Evolutionary conservation across 1,140 invertebrate species (phyloP).

Genomic region (Myzus persicae): DNA sequence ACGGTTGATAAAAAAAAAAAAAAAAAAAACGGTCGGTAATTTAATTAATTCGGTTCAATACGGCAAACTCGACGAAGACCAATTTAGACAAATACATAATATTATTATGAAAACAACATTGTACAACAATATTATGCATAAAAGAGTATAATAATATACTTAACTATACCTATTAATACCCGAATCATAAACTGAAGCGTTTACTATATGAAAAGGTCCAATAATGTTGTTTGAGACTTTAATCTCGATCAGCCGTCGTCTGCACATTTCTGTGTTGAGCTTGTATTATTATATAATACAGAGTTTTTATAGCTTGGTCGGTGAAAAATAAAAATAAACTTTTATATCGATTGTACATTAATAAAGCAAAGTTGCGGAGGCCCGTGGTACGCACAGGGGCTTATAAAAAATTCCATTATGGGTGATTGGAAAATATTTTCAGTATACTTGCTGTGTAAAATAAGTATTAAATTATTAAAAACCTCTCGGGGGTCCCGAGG

Average conservation of each 20-base stretch:
- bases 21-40: neutral
- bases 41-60: neutral
- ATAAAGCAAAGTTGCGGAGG: constrained; percentile 27
- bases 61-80: neutral
- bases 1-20: neutral
- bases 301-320: neutral
- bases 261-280: neutral
- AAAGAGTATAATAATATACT: neutral
- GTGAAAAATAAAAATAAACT: constrained; percentile 54
- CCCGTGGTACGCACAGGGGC: neutral
- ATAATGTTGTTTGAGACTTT: constrained; percentile 33
- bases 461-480: constrained; percentile 56
- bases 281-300: neutral
- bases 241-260: constrained; percentile 39
- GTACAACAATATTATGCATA: neutral
- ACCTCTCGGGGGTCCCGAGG: neutral
- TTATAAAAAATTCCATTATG: constrained; percentile 57
- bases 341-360: constrained; percentile 46
- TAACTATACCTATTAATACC: neutral
- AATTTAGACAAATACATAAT: neutral
- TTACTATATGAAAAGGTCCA: neutral
- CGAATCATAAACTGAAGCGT: neutral
- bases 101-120: neutral
- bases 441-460: constrained; percentile 28
- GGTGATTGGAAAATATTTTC: constrained; percentile 51